Evolutionary conservation across 1,140 invertebrate species (phyloP), one percentile per base, ranked within the genome.

Genomic region (Holotrichia oblita): DNA sequence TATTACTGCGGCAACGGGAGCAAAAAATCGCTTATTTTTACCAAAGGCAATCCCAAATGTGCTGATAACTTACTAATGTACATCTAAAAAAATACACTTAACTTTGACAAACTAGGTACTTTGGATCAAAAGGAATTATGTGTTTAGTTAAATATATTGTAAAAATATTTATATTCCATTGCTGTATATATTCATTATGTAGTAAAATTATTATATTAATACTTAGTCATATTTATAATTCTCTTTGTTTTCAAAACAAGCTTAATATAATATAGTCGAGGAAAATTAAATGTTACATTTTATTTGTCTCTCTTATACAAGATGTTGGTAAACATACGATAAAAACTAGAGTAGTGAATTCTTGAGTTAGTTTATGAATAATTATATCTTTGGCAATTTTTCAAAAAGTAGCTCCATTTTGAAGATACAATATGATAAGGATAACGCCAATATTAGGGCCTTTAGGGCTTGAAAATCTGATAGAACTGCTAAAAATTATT

Each of bases 171-270:
- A 69, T 69, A 69, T 69, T 69, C 61, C 27, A 69, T 69, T 69
- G 61, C 20, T 69, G 61, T 69, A 69, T 69, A 69, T 69, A 69
- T 69, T 69, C 7, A 27, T 27, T 27, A 69, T 27, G 22, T 34
- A 34, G 27, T 27, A 69, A 69, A 69, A 69, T 69, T 69, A 69
- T 24, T 27, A 34, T 34, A 69, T 27, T 69, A 69, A 7, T 69
- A 69, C 8, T 69, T 69, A 69, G 61, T 69, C 61, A 69, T 69
- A 69, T 69, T 69, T 69, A 69, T 24, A 69, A 69, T 69, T 69
- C 17, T 69, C 22, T 69, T 14, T 34, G 61, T 69, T 69, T 27
- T 69, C 61, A 69, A 27, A 22, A 69, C 22, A 69, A 69, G 61
- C 61, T 69, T 69, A 27, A 55, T 17, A 55, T 55, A 55, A 17